These are phyloP conservation scores for Pyrrhura leucotis DNA, from an alignment of 2,797 vertebrate genomes.

Conservation along the genomic window DNA sequence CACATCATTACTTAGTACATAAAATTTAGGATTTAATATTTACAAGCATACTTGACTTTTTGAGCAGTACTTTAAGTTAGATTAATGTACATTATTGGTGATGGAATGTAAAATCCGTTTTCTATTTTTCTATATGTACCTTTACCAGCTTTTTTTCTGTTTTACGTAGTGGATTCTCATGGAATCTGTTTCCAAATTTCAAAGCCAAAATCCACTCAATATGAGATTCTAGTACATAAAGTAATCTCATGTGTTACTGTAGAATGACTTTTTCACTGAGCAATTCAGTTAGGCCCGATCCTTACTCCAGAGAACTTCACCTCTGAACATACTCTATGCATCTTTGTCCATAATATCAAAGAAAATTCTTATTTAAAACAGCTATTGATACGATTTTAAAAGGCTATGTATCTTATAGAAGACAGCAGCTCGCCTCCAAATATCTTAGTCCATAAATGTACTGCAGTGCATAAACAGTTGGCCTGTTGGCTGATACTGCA, in stretches of 20 bases:
- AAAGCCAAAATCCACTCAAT: background rate
- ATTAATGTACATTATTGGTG: background rate
- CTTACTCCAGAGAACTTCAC: background rate
- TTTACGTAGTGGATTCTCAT: background rate
- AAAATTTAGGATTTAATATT: background rate
- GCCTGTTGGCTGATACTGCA: background rate
- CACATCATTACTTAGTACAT: background rate
- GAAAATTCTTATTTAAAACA: background rate
- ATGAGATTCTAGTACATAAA: background rate
- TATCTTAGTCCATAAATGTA: background rate
- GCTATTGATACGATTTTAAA: background rate
- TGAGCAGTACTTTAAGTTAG: background rate
- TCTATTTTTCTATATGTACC: background rate
- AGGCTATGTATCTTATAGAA: background rate
- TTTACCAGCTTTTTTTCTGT: background rate
- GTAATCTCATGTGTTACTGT: background rate
- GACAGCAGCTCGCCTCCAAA: background rate
- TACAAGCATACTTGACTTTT: background rate
- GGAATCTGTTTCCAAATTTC: background rate
- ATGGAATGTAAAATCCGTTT: background rate
- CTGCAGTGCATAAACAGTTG: accelerated
- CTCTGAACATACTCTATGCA: background rate
- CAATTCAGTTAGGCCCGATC: background rate
- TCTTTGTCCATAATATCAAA: background rate
- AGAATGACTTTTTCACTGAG: background rate